These are phyloP conservation scores for Trichopoda pennipes DNA, from an alignment of 2,888 invertebrate genomes.

Conservation along the genomic window DNA sequence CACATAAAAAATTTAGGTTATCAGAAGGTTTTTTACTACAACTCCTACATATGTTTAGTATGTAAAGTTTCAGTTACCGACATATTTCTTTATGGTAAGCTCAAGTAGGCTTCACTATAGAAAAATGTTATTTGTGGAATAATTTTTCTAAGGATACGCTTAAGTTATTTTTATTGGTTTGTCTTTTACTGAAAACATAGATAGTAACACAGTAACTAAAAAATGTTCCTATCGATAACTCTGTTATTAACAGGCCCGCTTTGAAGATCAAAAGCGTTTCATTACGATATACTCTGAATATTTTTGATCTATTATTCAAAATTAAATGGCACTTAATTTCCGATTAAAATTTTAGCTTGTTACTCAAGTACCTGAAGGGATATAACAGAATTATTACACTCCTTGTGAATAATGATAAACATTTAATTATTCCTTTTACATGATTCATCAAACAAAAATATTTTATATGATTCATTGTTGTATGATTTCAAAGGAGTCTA, in stretches of 20 bases:
- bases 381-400: slow-evolving; percentile 1
- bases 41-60: background rate
- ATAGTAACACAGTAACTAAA: background rate
- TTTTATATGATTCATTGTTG: background rate
- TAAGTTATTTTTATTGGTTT: background rate
- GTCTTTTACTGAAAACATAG: too few species aligned
- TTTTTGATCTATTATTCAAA: too few species aligned
- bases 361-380: background rate
- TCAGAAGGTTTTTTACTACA: background rate
- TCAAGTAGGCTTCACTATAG: background rate
- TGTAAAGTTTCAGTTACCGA: background rate
- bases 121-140: background rate
- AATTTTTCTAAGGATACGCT: background rate
- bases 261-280: too few species aligned
- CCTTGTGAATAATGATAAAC: slow-evolving; percentile 24
- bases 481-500: background rate
- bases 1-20: background rate
- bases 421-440: background rate
- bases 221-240: too few species aligned
- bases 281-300: too few species aligned
- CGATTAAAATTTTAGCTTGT: background rate
- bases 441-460: background rate
- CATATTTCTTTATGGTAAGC: background rate
- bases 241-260: too few species aligned
- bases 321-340: background rate